Evolutionary conservation across 2,888 invertebrate genomes (phyloP).

Genomic region (Drosophila mettleri): DNA sequence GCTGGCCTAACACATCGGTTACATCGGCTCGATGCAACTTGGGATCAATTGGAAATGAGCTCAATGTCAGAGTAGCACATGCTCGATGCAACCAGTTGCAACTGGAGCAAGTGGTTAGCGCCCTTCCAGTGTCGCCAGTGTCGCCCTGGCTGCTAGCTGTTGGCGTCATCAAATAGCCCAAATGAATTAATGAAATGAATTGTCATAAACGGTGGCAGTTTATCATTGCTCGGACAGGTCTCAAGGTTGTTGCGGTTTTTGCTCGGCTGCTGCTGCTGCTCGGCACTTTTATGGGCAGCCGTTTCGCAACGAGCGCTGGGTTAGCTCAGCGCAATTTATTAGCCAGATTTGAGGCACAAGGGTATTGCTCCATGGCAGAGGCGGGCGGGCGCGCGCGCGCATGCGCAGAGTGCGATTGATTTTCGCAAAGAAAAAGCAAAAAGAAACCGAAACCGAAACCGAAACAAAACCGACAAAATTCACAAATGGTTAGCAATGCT

Average conservation of each 20-base stretch:
- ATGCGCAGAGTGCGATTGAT: slow-evolving; percentile 42
- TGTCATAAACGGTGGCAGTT: slow-evolving; percentile 58
- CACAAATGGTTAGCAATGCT: slow-evolving; percentile 60
- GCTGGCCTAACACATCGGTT: too few relatives aligned
- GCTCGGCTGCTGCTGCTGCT: slow-evolving; percentile 12
- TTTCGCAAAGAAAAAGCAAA: slow-evolving; percentile 36
- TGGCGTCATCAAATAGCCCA: slow-evolving; percentile 11
- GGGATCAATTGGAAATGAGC: background rate
- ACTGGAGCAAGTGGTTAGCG: background rate
- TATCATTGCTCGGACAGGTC: slow-evolving; percentile 54
- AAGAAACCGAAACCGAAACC: background rate
- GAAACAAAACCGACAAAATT: too few relatives aligned
- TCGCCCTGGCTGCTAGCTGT: too few relatives aligned
- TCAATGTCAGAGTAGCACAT: background rate
- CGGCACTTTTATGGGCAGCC: slow-evolving; percentile 48
- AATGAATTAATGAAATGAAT: slow-evolving; percentile 41
- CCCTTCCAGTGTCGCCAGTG: slow-evolving; percentile 21
- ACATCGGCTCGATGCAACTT: too few relatives aligned
- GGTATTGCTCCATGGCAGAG: slow-evolving; percentile 53
- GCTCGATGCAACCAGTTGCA: slow-evolving; percentile 5
- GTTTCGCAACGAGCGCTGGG: slow-evolving; percentile 56
- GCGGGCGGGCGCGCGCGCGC: background rate
- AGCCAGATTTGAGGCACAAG: slow-evolving; percentile 64
- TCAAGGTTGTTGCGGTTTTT: slow-evolving; percentile 57
- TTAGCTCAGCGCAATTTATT: slow-evolving; percentile 63